Percentiles rank a stretch among this genome's conserved stretches.
Evolutionary conservation across 2,113 vertebrate genomes (phyloP).

Genomic region (Indri indri): DNA sequence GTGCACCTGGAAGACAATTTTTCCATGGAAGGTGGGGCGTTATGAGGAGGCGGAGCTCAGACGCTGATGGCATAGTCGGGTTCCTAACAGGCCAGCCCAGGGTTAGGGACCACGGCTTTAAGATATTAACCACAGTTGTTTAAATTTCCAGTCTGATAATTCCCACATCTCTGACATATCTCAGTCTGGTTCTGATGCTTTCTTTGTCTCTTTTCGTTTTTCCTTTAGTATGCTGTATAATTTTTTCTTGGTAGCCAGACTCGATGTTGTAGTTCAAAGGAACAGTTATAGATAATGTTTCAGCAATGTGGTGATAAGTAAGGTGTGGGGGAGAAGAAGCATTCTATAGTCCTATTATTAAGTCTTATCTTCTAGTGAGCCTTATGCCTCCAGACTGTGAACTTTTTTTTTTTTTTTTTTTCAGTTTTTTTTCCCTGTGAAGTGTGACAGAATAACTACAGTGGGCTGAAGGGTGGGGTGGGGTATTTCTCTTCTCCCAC

Average conservation of each 20-base stretch:
- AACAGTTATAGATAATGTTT: not conserved
- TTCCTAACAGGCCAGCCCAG: too few relatives aligned
- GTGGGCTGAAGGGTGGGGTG: not conserved
- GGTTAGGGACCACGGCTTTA: not conserved
- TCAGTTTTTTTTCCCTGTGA: not conserved
- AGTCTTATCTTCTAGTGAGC: not conserved
- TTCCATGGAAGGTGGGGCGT: too few relatives aligned
- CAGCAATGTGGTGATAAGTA: not conserved
- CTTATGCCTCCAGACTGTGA: not conserved
- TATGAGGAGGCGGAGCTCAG: too few relatives aligned
- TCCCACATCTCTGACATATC: not conserved
- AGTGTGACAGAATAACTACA: not conserved
- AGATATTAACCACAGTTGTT: not conserved
- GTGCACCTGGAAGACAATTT: too few relatives aligned
- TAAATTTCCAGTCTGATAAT: not conserved
- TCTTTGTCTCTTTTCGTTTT: not conserved
- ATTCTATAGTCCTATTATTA: not conserved
- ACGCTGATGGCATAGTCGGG: too few relatives aligned
- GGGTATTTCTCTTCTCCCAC: not conserved
- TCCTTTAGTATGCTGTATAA: not conserved
- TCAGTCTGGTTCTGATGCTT: not conserved
- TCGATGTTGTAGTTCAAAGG: not conserved
- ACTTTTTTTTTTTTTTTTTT: not conserved
- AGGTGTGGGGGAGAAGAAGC: not conserved
- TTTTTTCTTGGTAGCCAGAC: not conserved